Evolutionary conservation across 2,113 vertebrate species (phyloP).

Genomic region (Xenopus laevis): DNA sequence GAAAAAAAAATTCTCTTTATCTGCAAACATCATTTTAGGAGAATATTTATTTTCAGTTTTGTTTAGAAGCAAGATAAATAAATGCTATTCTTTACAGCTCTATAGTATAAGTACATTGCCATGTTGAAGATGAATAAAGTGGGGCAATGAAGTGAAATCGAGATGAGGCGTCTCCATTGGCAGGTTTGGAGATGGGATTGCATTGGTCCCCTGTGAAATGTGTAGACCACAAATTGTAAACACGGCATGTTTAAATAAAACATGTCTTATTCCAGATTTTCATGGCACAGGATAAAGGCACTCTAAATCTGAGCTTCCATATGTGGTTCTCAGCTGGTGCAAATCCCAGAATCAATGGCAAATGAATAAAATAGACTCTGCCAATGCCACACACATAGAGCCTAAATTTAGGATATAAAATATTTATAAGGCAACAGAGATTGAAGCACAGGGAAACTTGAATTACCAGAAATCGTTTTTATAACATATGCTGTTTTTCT

Average conservation of each 20-base stretch:
- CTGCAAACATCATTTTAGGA: too few species aligned
- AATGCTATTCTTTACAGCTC: too few species aligned
- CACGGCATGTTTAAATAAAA: constrained; percentile 65
- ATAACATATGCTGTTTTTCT: constrained; percentile 10
- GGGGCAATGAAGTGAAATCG: background rate
- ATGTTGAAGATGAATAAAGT: constrained; percentile 25
- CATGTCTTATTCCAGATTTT: constrained; percentile 65
- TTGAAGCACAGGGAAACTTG: constrained; percentile 54
- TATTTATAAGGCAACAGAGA: constrained; percentile 54
- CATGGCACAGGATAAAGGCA: constrained; percentile 66
- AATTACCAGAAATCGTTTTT: constrained; percentile 56
- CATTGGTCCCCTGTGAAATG: constrained; percentile 57
- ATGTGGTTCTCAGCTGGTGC: constrained; percentile 71
- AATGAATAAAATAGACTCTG: constrained; percentile 59
- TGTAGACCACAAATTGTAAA: constrained; percentile 56
- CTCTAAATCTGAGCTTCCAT: constrained; percentile 68
- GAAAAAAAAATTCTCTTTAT: too few species aligned
- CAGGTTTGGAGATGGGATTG: constrained; percentile 36
- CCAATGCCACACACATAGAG: constrained; percentile 66
- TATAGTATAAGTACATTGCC: background rate
- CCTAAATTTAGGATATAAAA: constrained; percentile 67
- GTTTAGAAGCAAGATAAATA: too few species aligned
- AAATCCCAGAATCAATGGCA: constrained; percentile 69
- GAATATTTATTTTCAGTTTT: too few species aligned
- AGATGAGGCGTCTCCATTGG: constrained; percentile 1